These are phyloP conservation scores for Acestrorhynchus altus DNA, from an alignment of 2,797 vertebrate genomes.

Conservation along the genomic window DNA sequence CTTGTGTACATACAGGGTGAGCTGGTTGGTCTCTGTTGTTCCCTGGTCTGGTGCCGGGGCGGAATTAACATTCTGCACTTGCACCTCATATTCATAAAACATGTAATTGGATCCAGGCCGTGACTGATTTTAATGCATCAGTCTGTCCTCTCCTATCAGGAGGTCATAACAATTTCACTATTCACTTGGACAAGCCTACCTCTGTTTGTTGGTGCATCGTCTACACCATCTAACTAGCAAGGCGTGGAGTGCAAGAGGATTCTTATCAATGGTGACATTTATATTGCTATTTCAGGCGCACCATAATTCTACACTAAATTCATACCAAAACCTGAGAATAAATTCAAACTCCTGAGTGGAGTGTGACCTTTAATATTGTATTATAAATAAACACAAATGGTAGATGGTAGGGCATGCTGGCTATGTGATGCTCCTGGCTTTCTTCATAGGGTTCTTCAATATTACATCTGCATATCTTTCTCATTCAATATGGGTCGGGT, in stretches of 20 bases:
- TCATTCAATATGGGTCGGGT: constrained; percentile 27
- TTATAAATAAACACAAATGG: constrained; percentile 33
- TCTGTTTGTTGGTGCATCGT: constrained; percentile 47
- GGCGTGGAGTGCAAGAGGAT: constrained; percentile 34
- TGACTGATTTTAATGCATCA: constrained; percentile 61
- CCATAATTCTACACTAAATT: constrained; percentile 43
- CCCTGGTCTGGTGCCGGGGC: constrained; percentile 33
- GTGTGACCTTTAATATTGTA: constrained; percentile 33
- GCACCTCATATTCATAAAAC: constrained; percentile 59
- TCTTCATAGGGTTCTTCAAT: constrained; percentile 10
- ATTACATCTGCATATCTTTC: constrained; percentile 37
- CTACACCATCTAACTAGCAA: constrained; percentile 34
- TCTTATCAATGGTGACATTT: constrained; percentile 55
- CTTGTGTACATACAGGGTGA: background rate
- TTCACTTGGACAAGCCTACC: constrained; percentile 53
- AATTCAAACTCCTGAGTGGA: constrained; percentile 23
- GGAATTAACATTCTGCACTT: constrained; percentile 58
- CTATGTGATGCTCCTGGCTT: background rate
- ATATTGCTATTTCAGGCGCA: constrained; percentile 42
- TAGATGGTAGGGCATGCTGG: constrained; percentile 19
- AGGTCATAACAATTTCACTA: constrained; percentile 61
- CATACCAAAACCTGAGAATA: constrained; percentile 28
- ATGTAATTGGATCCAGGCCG: constrained; percentile 62
- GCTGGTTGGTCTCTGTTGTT: constrained; percentile 25
- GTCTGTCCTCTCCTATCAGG: constrained; percentile 54